These are phyloP conservation scores for Picus viridis DNA, from an alignment of 2,797 vertebrate species.

Conservation along the genomic window DNA sequence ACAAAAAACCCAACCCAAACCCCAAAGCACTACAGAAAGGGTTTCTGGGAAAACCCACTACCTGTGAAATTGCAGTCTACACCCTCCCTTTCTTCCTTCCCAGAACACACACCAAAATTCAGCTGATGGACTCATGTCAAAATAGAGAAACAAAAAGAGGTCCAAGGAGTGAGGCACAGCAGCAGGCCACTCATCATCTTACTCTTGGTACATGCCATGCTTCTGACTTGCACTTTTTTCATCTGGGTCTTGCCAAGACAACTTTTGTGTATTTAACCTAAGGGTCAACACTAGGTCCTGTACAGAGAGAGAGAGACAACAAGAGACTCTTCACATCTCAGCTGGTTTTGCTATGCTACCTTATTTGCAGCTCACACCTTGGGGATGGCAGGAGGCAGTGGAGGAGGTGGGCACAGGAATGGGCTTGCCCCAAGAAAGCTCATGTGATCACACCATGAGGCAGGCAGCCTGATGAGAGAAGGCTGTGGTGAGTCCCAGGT, in stretches of 20 bases:
- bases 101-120: neutral
- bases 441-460: rapidly evolving
- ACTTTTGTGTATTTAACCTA: neutral
- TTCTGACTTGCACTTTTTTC: neutral
- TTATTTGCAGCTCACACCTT: neutral
- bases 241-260: neutral
- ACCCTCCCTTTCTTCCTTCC: neutral
- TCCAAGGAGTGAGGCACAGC: neutral
- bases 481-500: neutral
- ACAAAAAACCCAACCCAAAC: too few relatives aligned
- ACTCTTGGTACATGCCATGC: neutral
- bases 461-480: neutral
- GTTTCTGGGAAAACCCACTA: neutral
- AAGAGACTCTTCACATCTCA: neutral
- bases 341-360: rapidly evolving
- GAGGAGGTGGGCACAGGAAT: neutral
- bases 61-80: neutral
- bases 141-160: neutral
- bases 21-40: neutral
- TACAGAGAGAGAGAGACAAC: neutral
- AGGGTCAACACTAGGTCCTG: neutral
- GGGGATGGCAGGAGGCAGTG: neutral
- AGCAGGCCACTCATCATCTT: neutral
- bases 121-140: neutral
- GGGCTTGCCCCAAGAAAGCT: neutral